Evolutionary conservation across 92 coral and sea anemone genomes (phyloP).

Genomic region (Hydrozoanthus gracilis): DNA sequence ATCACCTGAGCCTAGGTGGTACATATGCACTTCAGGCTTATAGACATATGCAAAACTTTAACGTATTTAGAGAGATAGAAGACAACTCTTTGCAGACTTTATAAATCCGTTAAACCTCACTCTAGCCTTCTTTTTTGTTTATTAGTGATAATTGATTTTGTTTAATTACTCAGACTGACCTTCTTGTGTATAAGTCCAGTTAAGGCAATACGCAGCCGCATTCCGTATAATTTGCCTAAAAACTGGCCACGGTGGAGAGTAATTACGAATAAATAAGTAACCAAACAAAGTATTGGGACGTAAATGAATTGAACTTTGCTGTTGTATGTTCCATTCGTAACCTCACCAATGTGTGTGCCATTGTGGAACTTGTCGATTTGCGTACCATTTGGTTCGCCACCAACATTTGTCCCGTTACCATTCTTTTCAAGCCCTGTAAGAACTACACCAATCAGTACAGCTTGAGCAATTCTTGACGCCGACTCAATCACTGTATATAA

Average conservation of each 20-base stretch:
- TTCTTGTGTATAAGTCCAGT: constrained; percentile 38
- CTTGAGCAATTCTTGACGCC: constrained; percentile 41
- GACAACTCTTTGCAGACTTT: too few relatives aligned
- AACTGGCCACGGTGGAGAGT: constrained; percentile 42
- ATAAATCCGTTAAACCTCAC: too few relatives aligned
- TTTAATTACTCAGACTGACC: background rate
- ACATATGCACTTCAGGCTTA: too few relatives aligned
- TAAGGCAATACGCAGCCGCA: constrained; percentile 41
- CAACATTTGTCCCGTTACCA: background rate
- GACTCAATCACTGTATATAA: constrained; percentile 28
- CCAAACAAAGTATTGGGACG: constrained; percentile 26
- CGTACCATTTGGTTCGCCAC: too few relatives aligned
- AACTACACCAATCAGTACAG: constrained; percentile 32
- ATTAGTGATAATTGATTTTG: background rate
- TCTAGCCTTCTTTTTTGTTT: background rate
- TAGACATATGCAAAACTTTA: too few relatives aligned
- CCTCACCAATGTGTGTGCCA: too few relatives aligned
- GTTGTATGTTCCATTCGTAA: background rate
- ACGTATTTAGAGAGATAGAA: too few relatives aligned
- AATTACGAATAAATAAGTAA: constrained; percentile 23
- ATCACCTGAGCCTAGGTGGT: too few relatives aligned
- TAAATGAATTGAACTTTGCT: constrained; percentile 33
- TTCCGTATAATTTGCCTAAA: constrained; percentile 40
- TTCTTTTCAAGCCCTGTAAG: constrained; percentile 38
- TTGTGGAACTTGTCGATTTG: too few relatives aligned